Conservation (phyloP, 1,140 invertebrate genomes). For the Cydia fagiglandana region DNA sequence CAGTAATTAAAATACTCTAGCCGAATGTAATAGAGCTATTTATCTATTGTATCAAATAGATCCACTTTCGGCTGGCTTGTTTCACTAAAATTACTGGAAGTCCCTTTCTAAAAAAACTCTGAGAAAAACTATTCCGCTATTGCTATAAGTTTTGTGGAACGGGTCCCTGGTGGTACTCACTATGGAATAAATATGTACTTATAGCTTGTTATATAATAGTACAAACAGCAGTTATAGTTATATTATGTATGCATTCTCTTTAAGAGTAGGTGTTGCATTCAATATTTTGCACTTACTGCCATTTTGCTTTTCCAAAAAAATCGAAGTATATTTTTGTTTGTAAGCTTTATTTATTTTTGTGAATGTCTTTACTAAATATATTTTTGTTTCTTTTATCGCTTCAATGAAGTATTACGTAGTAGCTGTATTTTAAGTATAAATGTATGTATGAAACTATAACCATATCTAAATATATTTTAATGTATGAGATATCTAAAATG, state of each 20-base stretch:
- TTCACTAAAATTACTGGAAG: too few relatives aligned
- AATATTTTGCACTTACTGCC: constrained; percentile 29
- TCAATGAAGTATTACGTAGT: constrained; percentile 21
- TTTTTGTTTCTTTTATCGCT: constrained; percentile 1
- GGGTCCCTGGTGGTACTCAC: not conserved
- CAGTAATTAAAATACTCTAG: too few relatives aligned
- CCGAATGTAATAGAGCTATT: not conserved
- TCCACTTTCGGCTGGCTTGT: not conserved
- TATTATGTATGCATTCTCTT: constrained; percentile 24
- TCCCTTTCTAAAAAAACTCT: too few relatives aligned
- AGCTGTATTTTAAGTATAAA: not conserved
- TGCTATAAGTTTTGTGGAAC: not conserved
- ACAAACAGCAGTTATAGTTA: not conserved
- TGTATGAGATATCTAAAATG: constrained; percentile 31
- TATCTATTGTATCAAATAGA: not conserved
- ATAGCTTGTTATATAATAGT: constrained; percentile 9
- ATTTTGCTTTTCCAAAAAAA: not conserved
- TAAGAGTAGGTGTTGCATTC: constrained; percentile 23
- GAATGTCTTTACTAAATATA: constrained; percentile 10
- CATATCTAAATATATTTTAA: not conserved
- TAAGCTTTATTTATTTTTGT: constrained; percentile 28
- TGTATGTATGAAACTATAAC: not conserved
- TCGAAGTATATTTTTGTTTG: constrained; percentile 12
- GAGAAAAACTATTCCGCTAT: too few relatives aligned
- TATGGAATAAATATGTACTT: not conserved